These are phyloP conservation scores for Sebastes schlegelii DNA, from an alignment of 2,113 vertebrate genomes.

Conservation along the genomic window DNA sequence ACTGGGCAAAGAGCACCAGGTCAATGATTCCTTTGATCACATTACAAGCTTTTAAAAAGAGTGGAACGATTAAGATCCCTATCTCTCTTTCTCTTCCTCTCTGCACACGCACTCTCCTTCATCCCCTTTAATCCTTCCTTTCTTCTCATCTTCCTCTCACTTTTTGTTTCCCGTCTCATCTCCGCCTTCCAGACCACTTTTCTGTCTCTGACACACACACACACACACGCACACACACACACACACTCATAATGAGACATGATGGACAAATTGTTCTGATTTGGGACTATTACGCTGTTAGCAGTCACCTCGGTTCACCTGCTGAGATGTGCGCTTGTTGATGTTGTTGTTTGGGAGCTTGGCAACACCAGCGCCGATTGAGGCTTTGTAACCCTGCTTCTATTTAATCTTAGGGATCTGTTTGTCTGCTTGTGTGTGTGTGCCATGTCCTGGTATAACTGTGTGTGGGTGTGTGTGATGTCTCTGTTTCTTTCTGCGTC, in stretches of 20 bases:
- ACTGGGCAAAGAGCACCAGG: constrained; percentile 43
- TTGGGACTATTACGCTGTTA: constrained; percentile 22
- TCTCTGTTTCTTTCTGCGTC: constrained; percentile 30
- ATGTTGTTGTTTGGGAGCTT: constrained; percentile 61
- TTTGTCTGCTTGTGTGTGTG: constrained; percentile 28
- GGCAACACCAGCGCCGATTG: constrained; percentile 48
- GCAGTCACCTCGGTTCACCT: constrained; percentile 53
- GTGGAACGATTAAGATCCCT: constrained; percentile 46
- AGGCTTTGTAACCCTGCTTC: constrained; percentile 33
- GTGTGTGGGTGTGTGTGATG: constrained; percentile 9
- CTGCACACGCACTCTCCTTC: not conserved
- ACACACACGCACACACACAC: not conserved
- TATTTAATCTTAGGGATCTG: constrained; percentile 46
- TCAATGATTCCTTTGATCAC: constrained; percentile 69
- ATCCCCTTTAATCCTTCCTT: constrained; percentile 11
- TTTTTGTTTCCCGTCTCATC: constrained; percentile 12
- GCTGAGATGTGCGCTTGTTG: constrained; percentile 51
- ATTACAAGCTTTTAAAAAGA: constrained; percentile 56
- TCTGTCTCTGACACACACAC: not conserved
- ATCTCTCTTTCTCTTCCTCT: constrained; percentile 22
- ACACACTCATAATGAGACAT: constrained; percentile 1
- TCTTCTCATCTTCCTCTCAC: constrained; percentile 30
- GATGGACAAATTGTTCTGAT: constrained; percentile 35
- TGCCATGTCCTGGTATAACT: not conserved
- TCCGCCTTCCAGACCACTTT: not conserved